Evolutionary conservation across 2,888 invertebrate genomes (phyloP).

Genomic region (Euspilapteryx auroguttella): DNA sequence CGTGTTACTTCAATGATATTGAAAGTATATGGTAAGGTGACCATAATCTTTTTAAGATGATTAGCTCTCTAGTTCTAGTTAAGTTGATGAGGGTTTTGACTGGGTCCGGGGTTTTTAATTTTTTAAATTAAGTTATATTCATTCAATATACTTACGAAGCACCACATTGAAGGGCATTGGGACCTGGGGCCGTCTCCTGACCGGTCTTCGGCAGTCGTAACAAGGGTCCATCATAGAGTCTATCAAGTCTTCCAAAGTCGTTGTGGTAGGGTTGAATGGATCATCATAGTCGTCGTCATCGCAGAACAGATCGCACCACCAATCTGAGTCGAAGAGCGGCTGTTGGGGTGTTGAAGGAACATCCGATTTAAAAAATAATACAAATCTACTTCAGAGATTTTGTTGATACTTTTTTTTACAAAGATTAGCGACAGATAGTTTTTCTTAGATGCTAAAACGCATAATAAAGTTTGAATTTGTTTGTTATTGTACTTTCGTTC

Average conservation of each 20-base stretch:
- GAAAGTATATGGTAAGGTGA: no score
- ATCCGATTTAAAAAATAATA: conserved; percentile 4
- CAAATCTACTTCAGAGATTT: conserved; percentile 2
- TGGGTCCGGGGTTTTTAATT: no score
- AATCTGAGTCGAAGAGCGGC: conserved; percentile 23
- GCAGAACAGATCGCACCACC: conserved; percentile 26
- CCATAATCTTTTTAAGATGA: no score
- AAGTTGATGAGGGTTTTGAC: no score
- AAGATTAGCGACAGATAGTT: no score
- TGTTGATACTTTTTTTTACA: no score
- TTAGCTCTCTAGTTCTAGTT: no score
- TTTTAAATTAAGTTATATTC: no score
- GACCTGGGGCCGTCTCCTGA: conserved; percentile 5
- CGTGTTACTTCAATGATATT: no score
- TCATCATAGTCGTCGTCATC: conserved; percentile 21
- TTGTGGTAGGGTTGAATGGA: conserved; percentile 11
- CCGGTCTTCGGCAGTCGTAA: conserved; percentile 11
- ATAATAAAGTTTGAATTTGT: no score
- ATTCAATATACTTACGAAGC: conserved; percentile 20
- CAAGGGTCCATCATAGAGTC: conserved; percentile 12
- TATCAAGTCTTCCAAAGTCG: conserved; percentile 10
- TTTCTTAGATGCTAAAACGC: no score
- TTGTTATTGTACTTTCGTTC: no score
- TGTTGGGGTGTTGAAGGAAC: conserved; percentile 8
- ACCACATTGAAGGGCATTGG: conserved; percentile 15